Evolutionary conservation across 2,113 vertebrate species (phyloP).

Genomic region (Athene cunicularia): DNA sequence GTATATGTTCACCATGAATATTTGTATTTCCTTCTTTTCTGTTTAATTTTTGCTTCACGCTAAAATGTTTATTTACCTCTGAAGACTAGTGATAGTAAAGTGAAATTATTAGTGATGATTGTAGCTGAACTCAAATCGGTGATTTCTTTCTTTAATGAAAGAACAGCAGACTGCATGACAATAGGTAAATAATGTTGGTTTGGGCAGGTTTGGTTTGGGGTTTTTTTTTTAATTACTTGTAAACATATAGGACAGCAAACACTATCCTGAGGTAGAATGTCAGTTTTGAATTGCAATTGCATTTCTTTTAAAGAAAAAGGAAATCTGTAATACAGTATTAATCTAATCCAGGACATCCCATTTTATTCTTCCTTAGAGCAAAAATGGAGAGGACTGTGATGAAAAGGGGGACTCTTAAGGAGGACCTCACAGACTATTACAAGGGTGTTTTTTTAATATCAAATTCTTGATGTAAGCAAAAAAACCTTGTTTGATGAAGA

Average conservation of each 20-base stretch:
- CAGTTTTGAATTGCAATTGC: not conserved
- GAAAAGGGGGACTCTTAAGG: not conserved
- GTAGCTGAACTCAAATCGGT: not conserved
- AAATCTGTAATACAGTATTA: not conserved
- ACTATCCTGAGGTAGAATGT: not conserved
- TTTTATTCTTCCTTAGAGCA: not conserved
- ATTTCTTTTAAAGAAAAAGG: not conserved
- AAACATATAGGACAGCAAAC: not conserved
- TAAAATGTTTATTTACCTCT: not conserved
- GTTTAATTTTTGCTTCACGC: not conserved
- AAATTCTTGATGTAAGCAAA: not conserved
- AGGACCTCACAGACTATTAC: not conserved
- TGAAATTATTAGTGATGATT: not conserved
- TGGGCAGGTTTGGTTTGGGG: not conserved
- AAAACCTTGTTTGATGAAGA: not conserved
- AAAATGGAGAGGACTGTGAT: not conserved
- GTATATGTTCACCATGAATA: not conserved
- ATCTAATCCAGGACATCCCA: not conserved
- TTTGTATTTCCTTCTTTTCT: not conserved
- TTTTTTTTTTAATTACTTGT: not conserved
- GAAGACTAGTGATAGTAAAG: not conserved
- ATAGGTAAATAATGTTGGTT: not conserved
- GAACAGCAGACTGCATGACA: not conserved
- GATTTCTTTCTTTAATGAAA: slow-evolving; percentile 4
- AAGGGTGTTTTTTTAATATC: not conserved